Base-by-base conservation (phyloP, 1,140 invertebrate species). In the Drosophila quadrilineata region DNA sequence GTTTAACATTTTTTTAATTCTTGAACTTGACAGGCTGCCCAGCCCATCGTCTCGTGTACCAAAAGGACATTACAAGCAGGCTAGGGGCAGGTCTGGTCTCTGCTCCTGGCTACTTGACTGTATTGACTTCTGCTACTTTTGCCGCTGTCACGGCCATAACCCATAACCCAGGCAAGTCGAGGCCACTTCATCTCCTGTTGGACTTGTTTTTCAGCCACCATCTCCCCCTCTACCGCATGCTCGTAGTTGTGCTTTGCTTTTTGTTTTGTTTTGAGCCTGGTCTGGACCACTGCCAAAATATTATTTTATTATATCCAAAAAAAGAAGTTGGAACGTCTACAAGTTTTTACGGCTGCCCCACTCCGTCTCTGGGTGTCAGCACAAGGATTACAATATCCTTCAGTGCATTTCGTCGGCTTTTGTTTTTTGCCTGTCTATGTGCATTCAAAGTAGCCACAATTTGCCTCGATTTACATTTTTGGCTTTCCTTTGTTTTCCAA, bases 231-330 rank as follows among this genome's bases (percentile, higher is more conserved):
- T n/a, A n/a, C n/a, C n/a, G n/a, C n/a, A n/a, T n/a, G n/a, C n/a
- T n/a, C n/a, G n/a, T n/a, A n/a, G 12, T 56, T 33, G 40, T 29
- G 33, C 12, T 64, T 41, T 40, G 41, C 31, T 57, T 41, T 31
- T 24, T 49, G 43, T 46, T 36, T 57, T 52, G 38, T 49, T 71
- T 68, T 63, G 10, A 19, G 16, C 48, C 46, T 17, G 29, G 36
- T 43, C 62, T 72, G 70, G 70, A 72, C 48, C 36, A 40, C 35
- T 48, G 66, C 70, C 70, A 72, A 70, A 72, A 72, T 72, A 70
- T 70, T 72, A 72, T 72, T 72, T 70, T 72, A 72, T 72, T 72
- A 72, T 72, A 66, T 60, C 70, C n/a, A n/a, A n/a, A n/a, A 72
- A 68, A 72, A 65, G 70, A 72, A 72, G 70, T 69, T 72, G 38